These are phyloP conservation scores for Bimastos eiseni DNA, from an alignment of 2,888 invertebrate species.

Conservation along the genomic window DNA sequence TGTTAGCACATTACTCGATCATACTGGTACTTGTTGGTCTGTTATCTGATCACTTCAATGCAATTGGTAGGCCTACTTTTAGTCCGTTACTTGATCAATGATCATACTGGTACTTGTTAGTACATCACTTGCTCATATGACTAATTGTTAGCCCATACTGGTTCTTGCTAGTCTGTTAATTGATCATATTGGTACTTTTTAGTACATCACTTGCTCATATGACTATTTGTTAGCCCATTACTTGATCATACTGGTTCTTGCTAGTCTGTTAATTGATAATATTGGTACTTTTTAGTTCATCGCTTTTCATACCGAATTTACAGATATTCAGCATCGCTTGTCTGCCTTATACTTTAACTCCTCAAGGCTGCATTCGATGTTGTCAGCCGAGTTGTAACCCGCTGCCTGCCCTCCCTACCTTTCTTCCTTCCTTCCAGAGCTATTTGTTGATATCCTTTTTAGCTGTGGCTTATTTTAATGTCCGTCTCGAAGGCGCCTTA, in stretches of 20 bases:
- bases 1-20: neutral
- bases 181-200: neutral
- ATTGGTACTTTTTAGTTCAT: neutral
- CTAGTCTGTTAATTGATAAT: neutral
- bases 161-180: too few species aligned
- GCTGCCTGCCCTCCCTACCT: neutral
- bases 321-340: neutral
- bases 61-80: neutral
- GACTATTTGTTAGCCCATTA: neutral
- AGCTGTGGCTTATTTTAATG: neutral
- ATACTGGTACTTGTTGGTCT: neutral
- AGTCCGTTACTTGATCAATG: neutral
- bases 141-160: too few species aligned
- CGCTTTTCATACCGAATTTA: too few species aligned
- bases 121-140: too few species aligned
- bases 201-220: neutral
- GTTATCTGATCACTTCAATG: neutral
- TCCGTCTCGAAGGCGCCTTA: neutral
- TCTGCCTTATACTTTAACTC: neutral
- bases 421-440: neutral
- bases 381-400: neutral
- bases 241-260: neutral
- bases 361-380: neutral
- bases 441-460: conserved; percentile 6
- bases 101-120: neutral